Conservation (phyloP, 2,797 vertebrate species). For the Gastrophryne carolinensis region DNA sequence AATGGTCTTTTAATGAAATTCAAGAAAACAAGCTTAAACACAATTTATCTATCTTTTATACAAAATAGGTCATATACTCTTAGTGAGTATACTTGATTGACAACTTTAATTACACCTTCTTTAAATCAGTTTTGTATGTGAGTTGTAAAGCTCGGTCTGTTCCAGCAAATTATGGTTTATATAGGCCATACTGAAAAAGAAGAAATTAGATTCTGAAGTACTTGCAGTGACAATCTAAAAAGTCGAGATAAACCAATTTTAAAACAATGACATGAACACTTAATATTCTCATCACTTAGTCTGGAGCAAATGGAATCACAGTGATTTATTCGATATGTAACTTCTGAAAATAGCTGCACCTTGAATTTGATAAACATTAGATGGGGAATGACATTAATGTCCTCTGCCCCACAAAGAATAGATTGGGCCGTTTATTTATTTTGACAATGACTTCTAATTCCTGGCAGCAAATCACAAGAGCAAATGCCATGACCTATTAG, state of each 20-base stretch:
- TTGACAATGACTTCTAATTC: conserved; percentile 44
- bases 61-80: background rate
- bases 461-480: conserved; percentile 48
- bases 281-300: conserved; percentile 31
- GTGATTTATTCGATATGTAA: background rate
- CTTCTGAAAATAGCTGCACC: conserved; percentile 8
- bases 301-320: background rate
- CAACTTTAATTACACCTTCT: conserved; percentile 16
- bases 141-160: background rate
- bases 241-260: background rate
- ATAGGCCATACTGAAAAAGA: conserved; percentile 10
- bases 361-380: conserved; percentile 21
- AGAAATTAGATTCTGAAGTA: conserved; percentile 29
- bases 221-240: conserved; percentile 10
- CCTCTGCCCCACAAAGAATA: conserved; percentile 43
- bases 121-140: conserved; percentile 3
- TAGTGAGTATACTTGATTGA: conserved; percentile 1
- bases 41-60: background rate
- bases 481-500: conserved; percentile 38
- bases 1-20: too few relatives aligned
- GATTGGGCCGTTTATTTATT: conserved; percentile 35
- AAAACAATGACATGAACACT: conserved; percentile 23
- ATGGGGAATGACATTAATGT: conserved; percentile 36
- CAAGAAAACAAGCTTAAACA: background rate
- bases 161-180: conserved; percentile 22